phyloP scores from a whole-genome alignment of 2,797 vertebrate genomes.

The Pagetopsis macropterus region DNA sequence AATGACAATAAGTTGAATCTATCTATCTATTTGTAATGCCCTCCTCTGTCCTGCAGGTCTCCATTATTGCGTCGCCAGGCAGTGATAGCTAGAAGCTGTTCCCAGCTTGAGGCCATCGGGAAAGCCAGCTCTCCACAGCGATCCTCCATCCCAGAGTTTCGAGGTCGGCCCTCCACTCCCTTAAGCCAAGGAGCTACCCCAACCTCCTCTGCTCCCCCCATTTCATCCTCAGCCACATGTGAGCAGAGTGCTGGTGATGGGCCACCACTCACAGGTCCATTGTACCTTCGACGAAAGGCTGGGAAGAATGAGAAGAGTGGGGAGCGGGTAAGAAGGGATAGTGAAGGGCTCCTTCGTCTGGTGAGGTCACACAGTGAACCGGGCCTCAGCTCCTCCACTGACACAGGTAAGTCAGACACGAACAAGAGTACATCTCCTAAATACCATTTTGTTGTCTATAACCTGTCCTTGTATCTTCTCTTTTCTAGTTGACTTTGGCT shows the following conservation, averaged over 20 bases:
- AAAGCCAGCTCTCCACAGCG: slow-evolving; percentile 71
- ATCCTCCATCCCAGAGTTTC: slow-evolving; percentile 72
- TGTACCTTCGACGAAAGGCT: slow-evolving; percentile 62
- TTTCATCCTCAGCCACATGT: slow-evolving; percentile 43
- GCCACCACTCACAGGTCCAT: slow-evolving; percentile 43
- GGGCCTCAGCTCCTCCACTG: slow-evolving; percentile 80
- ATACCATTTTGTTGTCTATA: slow-evolving; percentile 1
- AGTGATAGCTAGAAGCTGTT: slow-evolving; percentile 90
- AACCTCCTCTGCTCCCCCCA: slow-evolving; percentile 49
- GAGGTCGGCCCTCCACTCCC: slow-evolving; percentile 62
- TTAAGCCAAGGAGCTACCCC: slow-evolving; percentile 55
- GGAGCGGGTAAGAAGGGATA: slow-evolving; percentile 50
- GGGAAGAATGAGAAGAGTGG: slow-evolving; percentile 58
- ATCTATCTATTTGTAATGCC: not conserved
- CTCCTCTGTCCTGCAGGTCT: slow-evolving; percentile 69
- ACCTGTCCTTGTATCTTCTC: slow-evolving; percentile 17
- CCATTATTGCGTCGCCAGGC: slow-evolving; percentile 82
- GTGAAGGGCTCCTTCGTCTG: slow-evolving; percentile 77
- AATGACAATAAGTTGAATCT: no score
- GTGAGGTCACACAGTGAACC: slow-evolving; percentile 94
- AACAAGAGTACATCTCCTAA: not conserved
- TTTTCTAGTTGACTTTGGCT: slow-evolving; percentile 80
- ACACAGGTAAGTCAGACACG: slow-evolving; percentile 74
- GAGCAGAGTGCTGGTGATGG: slow-evolving; percentile 66
- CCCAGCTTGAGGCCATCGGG: slow-evolving; percentile 87